Percentiles rank a stretch among this genome's conserved stretches.
Evolutionary conservation across 2,113 vertebrate genomes (phyloP).

Genomic region (Xenopus laevis): DNA sequence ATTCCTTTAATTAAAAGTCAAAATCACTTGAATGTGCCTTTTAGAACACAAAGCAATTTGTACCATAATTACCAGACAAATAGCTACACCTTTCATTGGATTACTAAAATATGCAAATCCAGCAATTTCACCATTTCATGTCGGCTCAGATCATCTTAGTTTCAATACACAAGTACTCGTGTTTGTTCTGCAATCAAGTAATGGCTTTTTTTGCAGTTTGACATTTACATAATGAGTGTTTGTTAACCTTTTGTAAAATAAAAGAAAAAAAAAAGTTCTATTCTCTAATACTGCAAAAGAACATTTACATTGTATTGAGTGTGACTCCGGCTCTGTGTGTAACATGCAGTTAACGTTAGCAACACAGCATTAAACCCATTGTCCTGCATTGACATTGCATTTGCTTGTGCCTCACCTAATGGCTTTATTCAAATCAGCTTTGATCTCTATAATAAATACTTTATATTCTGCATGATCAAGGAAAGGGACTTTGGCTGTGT

Average conservation of each 20-base stretch:
- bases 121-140: neutral
- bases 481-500: no score
- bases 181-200: slow-evolving; percentile 15
- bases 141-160: neutral
- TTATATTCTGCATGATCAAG: no score
- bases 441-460: neutral
- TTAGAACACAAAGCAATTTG: neutral
- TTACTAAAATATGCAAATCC: neutral
- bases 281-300: neutral
- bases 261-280: no score
- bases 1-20: slow-evolving; percentile 5
- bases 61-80: neutral
- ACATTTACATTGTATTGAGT: neutral
- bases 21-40: neutral
- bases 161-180: neutral
- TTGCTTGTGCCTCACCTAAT: neutral
- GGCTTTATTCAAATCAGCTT: neutral
- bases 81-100: slow-evolving; percentile 1
- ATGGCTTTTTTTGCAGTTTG: slow-evolving; percentile 2
- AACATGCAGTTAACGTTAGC: neutral
- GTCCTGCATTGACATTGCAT: neutral
- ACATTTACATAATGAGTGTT: slow-evolving; percentile 4
- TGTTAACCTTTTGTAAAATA: neutral
- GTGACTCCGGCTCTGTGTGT: neutral
- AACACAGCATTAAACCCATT: neutral